Base-by-base conservation (phyloP, 2,797 vertebrate genomes). In the Heliangelus exortis region DNA sequence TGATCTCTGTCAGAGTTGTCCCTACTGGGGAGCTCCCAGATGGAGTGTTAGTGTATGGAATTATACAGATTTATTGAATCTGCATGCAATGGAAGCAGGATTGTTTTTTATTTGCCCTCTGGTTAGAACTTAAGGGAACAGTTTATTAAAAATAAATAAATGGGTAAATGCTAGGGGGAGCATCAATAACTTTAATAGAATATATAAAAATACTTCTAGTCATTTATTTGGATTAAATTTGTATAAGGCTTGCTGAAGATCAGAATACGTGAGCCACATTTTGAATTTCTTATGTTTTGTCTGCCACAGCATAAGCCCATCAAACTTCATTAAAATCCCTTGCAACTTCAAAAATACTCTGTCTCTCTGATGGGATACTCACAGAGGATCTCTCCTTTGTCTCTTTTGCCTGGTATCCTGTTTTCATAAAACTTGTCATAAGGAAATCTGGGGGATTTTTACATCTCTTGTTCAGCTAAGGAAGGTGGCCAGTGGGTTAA, bases 381-480 rank as follows among this genome's bases (percentile, higher is more conserved):
- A 9, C 6, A 12, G 62, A 47, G 20, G 47, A 48, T 45, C 3
- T 68, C 20, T 82, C 16, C 15, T 17, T 18, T 89, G 3, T 59
- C 45, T 41, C 31, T n/a, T n/a, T n/a, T n/a, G n/a, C n/a, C n/a
- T 8, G 59, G 7, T 15, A 5, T 39, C 2, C 7, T 62, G 55
- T 73, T 69, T 55, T 91, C 45, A 74, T 45, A 53, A 63, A 91
- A 36, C 7, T 66, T 69, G 10, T 21, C 63, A 13, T 2, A 3
- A 74, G 10, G 50, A 41, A 67, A 36, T 57, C 21, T 51, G 50
- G 5, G 4, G 1, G 0, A 0, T 47, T 51, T 72, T 87, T 28
- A 2, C 11, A 20, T 63, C 19, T 78, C 25, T 81, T 77, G 1
- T 57, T 80, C 45, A 54, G 50, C 29, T 65, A 9, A 39, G 6